These are phyloP conservation scores for Brachypodius melanocephalos DNA, from an alignment of 2,113 vertebrate genomes.

Conservation along the genomic window DNA sequence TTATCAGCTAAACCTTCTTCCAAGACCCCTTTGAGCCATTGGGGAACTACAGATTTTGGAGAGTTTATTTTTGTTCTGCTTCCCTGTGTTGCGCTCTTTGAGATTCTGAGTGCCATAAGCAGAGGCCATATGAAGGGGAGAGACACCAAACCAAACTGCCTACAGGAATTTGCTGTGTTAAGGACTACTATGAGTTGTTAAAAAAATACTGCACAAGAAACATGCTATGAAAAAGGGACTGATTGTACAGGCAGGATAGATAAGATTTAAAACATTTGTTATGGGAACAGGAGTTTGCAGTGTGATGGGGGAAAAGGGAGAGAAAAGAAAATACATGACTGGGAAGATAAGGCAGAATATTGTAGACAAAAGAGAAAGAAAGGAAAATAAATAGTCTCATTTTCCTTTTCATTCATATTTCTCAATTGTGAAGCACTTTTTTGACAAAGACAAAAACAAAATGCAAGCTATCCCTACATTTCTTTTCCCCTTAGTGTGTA, in stretches of 20 bases:
- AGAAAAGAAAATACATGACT: background rate
- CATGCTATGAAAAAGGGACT: background rate
- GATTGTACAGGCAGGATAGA: background rate
- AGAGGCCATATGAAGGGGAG: background rate
- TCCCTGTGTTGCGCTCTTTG: background rate
- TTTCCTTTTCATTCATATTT: constrained; percentile 3
- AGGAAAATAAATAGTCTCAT: background rate
- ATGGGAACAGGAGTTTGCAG: background rate
- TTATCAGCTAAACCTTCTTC: constrained; percentile 47
- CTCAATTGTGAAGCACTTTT: background rate
- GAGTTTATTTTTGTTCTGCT: constrained; percentile 19
- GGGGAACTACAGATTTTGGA: constrained; percentile 4
- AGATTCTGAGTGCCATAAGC: background rate
- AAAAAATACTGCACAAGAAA: background rate
- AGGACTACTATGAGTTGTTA: background rate
- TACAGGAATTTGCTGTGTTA: background rate
- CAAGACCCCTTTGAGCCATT: background rate
- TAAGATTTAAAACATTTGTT: constrained; percentile 10
- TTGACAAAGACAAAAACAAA: background rate
- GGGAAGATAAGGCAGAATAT: background rate
- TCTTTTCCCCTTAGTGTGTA: background rate
- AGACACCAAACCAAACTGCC: background rate
- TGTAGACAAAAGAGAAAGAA: background rate
- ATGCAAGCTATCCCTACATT: background rate
- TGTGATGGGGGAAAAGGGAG: background rate